Percentiles rank a stretch among this genome's conserved stretches.
Evolutionary conservation across 2,888 invertebrate genomes (phyloP).

Genomic region (Drosophila lutescens): DNA sequence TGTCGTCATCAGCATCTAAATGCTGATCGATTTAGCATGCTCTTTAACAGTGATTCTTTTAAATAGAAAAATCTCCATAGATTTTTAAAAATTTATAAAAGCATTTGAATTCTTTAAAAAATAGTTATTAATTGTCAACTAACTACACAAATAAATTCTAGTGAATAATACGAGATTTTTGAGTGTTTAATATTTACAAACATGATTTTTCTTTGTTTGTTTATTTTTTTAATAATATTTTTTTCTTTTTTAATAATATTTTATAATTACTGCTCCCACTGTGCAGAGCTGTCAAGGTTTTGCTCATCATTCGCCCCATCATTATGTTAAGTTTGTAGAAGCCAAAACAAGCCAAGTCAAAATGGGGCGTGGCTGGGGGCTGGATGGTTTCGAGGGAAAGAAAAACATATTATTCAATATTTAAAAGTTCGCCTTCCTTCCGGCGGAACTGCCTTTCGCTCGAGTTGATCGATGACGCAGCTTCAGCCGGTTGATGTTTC

Average conservation of each 20-base stretch:
- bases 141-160: too few relatives aligned
- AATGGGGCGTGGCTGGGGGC: constrained; percentile 21
- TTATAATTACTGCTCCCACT: neutral
- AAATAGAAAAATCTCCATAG: neutral
- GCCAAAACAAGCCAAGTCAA: constrained; percentile 24
- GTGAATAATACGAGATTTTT: too few relatives aligned
- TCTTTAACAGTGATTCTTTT: neutral
- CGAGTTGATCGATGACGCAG: constrained; percentile 77
- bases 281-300: constrained; percentile 35
- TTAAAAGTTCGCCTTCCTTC: constrained; percentile 61
- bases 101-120: too few relatives aligned
- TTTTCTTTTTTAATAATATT: accelerated
- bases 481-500: constrained; percentile 31
- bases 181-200: too few relatives aligned
- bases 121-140: too few relatives aligned
- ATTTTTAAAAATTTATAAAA: neutral
- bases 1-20: constrained; percentile 39
- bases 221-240: neutral
- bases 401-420: constrained; percentile 72
- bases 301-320: constrained; percentile 38
- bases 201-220: too few relatives aligned
- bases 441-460: constrained; percentile 55
- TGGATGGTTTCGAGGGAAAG: neutral
- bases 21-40: constrained; percentile 40
- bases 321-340: constrained; percentile 32